Conservation (phyloP, 2,113 vertebrate genomes). For the Phainopepla nitens region DNA sequence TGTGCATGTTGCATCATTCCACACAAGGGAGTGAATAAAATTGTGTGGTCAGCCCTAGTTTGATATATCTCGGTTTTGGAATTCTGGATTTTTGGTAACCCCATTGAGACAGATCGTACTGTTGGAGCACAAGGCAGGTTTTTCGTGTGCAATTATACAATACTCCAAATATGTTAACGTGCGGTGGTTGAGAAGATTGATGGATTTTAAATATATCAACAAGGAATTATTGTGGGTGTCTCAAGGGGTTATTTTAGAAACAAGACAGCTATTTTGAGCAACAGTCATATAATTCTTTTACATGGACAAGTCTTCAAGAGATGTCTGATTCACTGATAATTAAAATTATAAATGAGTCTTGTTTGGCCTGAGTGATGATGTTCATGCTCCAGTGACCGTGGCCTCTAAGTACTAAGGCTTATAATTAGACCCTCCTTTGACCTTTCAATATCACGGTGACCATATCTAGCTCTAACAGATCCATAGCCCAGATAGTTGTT, state of each 20-base stretch:
- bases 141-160: not conserved
- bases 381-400: constrained; percentile 63
- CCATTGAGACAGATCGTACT: not conserved
- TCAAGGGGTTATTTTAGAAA: constrained; percentile 58
- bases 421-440: constrained; percentile 76
- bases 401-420: constrained; percentile 69
- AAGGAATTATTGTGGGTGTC: constrained; percentile 41
- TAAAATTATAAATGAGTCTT: constrained; percentile 77
- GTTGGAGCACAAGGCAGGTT: not conserved
- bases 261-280: constrained; percentile 72
- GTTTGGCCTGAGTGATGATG: constrained; percentile 74
- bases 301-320: constrained; percentile 62
- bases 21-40: not conserved
- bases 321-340: constrained; percentile 74
- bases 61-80: not conserved
- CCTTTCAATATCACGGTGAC: constrained; percentile 71
- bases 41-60: not conserved
- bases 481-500: constrained; percentile 62
- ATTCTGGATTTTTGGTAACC: not conserved
- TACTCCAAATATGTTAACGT: not conserved
- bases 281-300: constrained; percentile 70
- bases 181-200: not conserved
- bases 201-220: constrained; percentile 67
- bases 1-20: not conserved
- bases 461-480: constrained; percentile 66